Percentiles rank a stretch among this genome's conserved stretches.
Evolutionary conservation across 2,888 invertebrate genomes (phyloP).

Genomic region (Drosophila histrio): DNA sequence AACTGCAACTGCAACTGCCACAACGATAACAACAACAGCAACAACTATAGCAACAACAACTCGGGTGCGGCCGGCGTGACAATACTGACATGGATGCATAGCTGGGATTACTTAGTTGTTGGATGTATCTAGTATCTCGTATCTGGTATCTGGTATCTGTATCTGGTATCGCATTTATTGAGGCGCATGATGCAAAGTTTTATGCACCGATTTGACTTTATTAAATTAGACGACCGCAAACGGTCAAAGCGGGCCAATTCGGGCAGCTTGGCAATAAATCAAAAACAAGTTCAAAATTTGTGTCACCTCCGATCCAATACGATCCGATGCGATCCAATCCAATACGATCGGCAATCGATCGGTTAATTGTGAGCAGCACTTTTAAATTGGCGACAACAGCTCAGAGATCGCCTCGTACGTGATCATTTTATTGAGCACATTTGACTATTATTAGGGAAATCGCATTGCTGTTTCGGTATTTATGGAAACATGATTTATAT

Average conservation of each 20-base stretch:
- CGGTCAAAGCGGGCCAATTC: constrained; percentile 28
- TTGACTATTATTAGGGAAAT: constrained; percentile 84
- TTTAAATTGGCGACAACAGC: constrained; percentile 51
- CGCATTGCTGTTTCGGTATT: constrained; percentile 61
- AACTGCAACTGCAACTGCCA: constrained; percentile 22
- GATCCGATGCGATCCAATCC: not conserved
- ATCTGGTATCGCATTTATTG: not conserved
- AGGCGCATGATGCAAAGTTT: constrained; percentile 51
- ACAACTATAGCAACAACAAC: constrained; percentile 22
- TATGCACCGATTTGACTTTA: constrained; percentile 62
- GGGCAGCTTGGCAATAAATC: constrained; percentile 72
- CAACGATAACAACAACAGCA: constrained; percentile 11
- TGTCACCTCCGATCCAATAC: constrained; percentile 61
- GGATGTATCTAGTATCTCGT: constrained; percentile 1
- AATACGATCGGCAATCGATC: constrained; percentile 45
- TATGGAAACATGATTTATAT: constrained; percentile 81
- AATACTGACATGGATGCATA: constrained; percentile 62
- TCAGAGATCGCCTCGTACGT: constrained; percentile 67
- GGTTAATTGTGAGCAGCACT: not conserved
- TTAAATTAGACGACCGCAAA: constrained; percentile 61
- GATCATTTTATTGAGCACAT: constrained; percentile 79
- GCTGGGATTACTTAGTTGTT: constrained; percentile 44
- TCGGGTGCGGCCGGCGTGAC: constrained; percentile 67
- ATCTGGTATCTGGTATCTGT: constrained; percentile 2
- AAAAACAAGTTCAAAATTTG: constrained; percentile 80